phyloP scores from a whole-genome alignment of 2,797 vertebrate genomes.

The Yasuhikotakia modesta region DNA sequence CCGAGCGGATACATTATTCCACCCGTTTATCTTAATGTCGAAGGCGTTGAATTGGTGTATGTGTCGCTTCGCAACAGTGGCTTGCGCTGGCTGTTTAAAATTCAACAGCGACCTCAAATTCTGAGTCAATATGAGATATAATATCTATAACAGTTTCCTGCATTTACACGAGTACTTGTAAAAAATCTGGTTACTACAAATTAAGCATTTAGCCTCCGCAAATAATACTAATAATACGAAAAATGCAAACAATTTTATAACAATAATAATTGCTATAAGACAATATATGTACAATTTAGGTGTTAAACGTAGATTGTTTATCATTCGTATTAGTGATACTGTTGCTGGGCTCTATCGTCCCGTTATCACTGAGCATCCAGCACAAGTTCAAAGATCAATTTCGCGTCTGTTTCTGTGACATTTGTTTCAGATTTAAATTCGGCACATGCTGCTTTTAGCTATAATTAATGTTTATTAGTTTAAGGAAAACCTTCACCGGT shows the following conservation, averaged over 20 bases:
- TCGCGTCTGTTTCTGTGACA: background rate
- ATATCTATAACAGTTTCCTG: background rate
- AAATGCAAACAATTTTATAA: too few species aligned
- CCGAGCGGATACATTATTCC: slow-evolving; percentile 43
- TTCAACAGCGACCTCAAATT: slow-evolving; percentile 17
- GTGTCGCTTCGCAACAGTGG: slow-evolving; percentile 6
- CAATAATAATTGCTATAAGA: too few species aligned
- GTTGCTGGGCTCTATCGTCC: background rate
- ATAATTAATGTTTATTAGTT: background rate
- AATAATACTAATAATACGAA: background rate
- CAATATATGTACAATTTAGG: too few species aligned
- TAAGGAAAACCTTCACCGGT: background rate
- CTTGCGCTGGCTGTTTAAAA: slow-evolving; percentile 13
- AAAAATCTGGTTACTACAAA: too few species aligned
- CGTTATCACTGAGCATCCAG: background rate
- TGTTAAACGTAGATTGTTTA: too few species aligned
- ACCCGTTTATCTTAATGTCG: slow-evolving; percentile 21
- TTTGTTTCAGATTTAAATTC: background rate
- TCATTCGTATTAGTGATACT: too few species aligned
- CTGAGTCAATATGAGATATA: background rate
- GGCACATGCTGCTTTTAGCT: background rate
- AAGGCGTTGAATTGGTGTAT: slow-evolving; percentile 4
- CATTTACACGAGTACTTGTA: background rate
- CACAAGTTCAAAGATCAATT: background rate
- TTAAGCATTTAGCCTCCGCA: background rate